Conservation (phyloP, 2,113 vertebrate species). For the Myocastor coypus region DNA sequence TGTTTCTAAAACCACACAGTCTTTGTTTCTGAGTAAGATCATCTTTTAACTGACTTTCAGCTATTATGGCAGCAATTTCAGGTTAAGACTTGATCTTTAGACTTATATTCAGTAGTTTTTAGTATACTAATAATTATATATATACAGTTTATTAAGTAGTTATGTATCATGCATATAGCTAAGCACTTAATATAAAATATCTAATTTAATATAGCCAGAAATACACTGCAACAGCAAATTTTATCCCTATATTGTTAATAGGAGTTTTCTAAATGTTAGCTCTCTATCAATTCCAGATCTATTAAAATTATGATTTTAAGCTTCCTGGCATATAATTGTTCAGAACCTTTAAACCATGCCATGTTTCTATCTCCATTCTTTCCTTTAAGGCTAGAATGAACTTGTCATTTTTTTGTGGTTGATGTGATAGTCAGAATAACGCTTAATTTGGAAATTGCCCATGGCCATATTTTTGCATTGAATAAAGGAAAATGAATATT, state of each 20-base stretch:
- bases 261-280: not conserved
- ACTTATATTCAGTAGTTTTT: not conserved
- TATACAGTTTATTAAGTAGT: not conserved
- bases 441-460: not conserved
- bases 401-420: not conserved
- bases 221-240: not conserved
- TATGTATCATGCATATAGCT: not conserved
- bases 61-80: not conserved
- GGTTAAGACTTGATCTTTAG: not conserved
- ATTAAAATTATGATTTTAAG: not conserved
- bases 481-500: not conserved
- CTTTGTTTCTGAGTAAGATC: not conserved
- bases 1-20: not conserved
- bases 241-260: not conserved
- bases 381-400: not conserved
- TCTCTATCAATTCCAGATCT: not conserved
- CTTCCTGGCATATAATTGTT: not conserved
- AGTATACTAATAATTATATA: not conserved
- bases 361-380: not conserved
- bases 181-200: not conserved
- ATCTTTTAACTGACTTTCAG: not conserved
- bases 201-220: not conserved
- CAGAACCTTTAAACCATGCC: not conserved
- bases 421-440: not conserved
- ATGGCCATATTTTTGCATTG: not conserved